phyloP scores from a whole-genome alignment of 2,797 vertebrate species.

The Bradypodion ventrale region DNA sequence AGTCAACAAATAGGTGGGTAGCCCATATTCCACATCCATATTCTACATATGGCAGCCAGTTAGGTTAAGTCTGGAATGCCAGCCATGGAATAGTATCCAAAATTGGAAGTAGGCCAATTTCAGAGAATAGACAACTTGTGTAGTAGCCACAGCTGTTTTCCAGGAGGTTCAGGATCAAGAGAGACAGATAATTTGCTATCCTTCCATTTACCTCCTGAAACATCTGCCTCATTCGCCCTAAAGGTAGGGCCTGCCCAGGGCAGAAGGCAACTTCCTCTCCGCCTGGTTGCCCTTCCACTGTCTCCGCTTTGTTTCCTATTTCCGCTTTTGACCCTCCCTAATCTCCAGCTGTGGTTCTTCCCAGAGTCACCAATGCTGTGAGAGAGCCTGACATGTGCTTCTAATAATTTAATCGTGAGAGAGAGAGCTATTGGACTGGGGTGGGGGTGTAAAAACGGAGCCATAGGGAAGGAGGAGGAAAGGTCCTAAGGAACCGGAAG shows the following conservation, averaged over 20 bases:
- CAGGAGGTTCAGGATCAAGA: neutral
- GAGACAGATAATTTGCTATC: neutral
- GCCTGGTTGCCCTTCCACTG: neutral
- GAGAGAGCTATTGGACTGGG: conserved; percentile 28
- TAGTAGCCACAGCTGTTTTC: neutral
- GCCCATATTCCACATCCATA: no score
- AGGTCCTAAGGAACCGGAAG: neutral
- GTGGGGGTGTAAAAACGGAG: neutral
- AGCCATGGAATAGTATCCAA: no score
- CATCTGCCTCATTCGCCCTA: neutral
- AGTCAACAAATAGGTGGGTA: no score
- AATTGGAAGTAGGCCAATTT: no score
- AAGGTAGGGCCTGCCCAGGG: neutral
- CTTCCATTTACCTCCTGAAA: neutral
- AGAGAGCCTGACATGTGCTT: conserved; percentile 40
- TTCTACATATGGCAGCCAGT: no score
- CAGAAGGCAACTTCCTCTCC: neutral
- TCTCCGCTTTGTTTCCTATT: neutral
- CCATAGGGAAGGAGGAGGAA: conserved; percentile 22
- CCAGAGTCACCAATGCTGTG: conserved; percentile 33
- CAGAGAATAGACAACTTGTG: no score
- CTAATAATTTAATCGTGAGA: neutral
- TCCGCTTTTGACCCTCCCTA: neutral
- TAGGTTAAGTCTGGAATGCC: no score
- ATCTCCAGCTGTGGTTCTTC: conserved; percentile 22